Percentiles rank a stretch among this genome's conserved stretches.
These are phyloP conservation scores for Merluccius polli DNA, from an alignment of 2,797 vertebrate species.

Conservation along the genomic window DNA sequence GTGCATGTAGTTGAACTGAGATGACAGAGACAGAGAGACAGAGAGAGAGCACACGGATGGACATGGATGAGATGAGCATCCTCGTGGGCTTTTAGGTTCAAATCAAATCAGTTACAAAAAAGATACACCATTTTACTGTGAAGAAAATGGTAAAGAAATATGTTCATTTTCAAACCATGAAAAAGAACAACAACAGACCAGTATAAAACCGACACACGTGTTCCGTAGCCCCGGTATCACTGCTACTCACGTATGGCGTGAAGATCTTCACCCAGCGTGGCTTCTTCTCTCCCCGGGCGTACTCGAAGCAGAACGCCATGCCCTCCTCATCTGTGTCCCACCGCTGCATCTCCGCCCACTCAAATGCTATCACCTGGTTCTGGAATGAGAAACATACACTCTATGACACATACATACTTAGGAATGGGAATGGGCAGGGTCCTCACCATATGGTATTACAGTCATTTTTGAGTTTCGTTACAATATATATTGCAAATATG, in stretches of 20 bases:
- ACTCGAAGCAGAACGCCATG: conserved; percentile 97
- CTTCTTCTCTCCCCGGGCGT: conserved; percentile 93
- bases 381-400: conserved; percentile 44
- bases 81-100: background rate
- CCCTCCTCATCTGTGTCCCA: conserved; percentile 98
- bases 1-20: conserved; percentile 98
- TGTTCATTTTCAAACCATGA: too few species aligned
- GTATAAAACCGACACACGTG: too few species aligned
- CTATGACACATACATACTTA: too few species aligned
- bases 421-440: too few species aligned
- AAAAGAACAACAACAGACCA: too few species aligned
- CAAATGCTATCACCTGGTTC: conserved; percentile 96
- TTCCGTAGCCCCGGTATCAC: background rate
- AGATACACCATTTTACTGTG: too few species aligned
- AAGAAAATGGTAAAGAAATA: too few species aligned
- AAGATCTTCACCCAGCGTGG: conserved; percentile 99
- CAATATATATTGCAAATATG: background rate
- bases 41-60: background rate
- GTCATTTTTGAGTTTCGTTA: background rate
- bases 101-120: background rate
- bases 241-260: conserved; percentile 88
- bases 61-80: background rate
- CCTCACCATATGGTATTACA: too few species aligned
- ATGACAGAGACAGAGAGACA: conserved; percentile 22
- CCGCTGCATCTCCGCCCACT: conserved; percentile 96